Conservation (phyloP, 2,113 vertebrate species). For the Oryctolagus cuniculus region DNA sequence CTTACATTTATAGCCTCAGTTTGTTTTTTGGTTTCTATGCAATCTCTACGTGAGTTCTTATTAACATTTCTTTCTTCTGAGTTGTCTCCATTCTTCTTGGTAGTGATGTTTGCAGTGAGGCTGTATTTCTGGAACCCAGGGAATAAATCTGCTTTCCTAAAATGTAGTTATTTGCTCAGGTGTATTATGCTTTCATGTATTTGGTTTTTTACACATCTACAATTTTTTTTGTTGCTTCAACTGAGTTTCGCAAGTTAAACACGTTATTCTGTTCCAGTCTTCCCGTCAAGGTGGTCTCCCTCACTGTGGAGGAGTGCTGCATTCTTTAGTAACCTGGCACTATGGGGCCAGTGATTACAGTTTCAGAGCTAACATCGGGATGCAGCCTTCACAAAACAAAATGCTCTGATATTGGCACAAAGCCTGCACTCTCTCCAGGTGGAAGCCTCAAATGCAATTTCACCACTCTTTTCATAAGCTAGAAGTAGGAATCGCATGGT, state of each 20-base stretch:
- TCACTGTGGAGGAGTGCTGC: neutral
- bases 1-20: slow-evolving; percentile 46
- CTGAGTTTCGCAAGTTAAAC: neutral
- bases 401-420: neutral
- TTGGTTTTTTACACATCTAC: neutral
- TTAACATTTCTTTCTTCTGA: slow-evolving; percentile 55
- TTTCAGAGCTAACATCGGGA: neutral
- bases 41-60: slow-evolving; percentile 13
- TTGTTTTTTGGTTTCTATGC: slow-evolving; percentile 52
- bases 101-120: neutral
- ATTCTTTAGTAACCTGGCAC: neutral
- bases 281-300: neutral
- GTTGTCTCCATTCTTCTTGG: neutral
- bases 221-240: slow-evolving; percentile 21
- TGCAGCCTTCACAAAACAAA: neutral
- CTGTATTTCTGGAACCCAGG: slow-evolving; percentile 1
- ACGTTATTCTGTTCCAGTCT: neutral
- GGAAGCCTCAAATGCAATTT: neutral
- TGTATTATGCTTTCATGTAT: neutral
- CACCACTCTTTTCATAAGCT: neutral
- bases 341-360: neutral
- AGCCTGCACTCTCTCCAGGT: neutral
- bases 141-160: slow-evolving; percentile 16
- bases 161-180: slow-evolving; percentile 50
- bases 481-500: neutral